Evolutionary conservation across 2,797 vertebrate species (phyloP), one percentile per base, ranked within the genome.

Genomic region (Morus bassanus): DNA sequence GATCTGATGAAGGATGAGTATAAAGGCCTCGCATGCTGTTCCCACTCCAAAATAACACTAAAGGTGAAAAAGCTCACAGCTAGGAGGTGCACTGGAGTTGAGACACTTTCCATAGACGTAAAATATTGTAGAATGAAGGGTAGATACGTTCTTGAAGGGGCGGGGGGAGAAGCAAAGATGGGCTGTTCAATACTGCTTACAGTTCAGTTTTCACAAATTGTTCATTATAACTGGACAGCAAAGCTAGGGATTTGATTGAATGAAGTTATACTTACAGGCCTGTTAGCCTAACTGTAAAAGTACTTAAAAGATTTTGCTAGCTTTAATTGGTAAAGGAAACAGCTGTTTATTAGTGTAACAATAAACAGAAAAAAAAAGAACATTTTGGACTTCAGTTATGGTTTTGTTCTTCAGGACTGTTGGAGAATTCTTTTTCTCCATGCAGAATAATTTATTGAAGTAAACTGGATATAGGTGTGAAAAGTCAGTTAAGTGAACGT

Each of bases 1-100:
- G 23, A 30, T 56, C 6, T 53, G n/a, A 45, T 67, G 13, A 75
- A 79, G 43, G 51, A 22, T 65, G 23, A 33, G 17, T 48, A 14
- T 15, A 19, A 59, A 83, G 13, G 35, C 2, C 0, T 83, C 7
- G 0, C 0, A 0, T 23, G 25, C 4, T 73, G 22, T 22, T 39
- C 5, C 37, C 14, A 4, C 61, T 92, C 31, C n/a, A 77, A 10
- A 89, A 74, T 59, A n/a, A 21, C 18, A 25, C 16, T 8, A 30
- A 9, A 74, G 13, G 17, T 93, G 35, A 22, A 89, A 69, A 81
- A 48, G 7, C 9, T 3, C 11, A 8, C 22, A 54, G 2, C 9
- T 59, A 25, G 23, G 19, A 28, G 5, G 4, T 78, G 8, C 13
- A 3, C 6, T 14, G 39, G 14, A 59, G 15, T 72, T 79, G 15